A percentile compares a stretch with the other conserved stretches of the same genome.
phyloP scores from a whole-genome alignment of 2,113 vertebrate genomes.

The Cebus imitator region DNA sequence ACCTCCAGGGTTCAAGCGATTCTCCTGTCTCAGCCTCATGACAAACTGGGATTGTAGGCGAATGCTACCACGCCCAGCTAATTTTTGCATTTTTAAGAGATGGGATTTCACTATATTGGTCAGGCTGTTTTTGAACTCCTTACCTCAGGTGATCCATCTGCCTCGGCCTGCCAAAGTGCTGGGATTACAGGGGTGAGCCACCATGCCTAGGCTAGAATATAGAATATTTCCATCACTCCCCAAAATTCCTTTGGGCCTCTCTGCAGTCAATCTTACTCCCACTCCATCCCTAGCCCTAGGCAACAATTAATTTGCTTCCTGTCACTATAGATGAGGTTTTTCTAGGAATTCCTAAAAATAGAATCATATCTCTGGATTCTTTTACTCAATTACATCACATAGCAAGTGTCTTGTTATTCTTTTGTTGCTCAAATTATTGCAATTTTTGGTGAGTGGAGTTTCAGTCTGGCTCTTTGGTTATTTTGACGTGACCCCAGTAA shows the following conservation, averaged over 20 bases:
- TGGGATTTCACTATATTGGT: too few relatives aligned
- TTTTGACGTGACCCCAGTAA: neutral
- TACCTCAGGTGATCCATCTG: too few relatives aligned
- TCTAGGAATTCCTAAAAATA: neutral
- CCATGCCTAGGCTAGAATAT: neutral
- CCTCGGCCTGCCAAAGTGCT: too few relatives aligned
- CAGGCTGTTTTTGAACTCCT: too few relatives aligned
- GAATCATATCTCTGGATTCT: neutral
- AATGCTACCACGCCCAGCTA: too few relatives aligned
- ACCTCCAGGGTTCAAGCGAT: too few relatives aligned
- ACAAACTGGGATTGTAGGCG: too few relatives aligned
- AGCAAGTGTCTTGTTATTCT: neutral
- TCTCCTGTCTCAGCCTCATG: too few relatives aligned
- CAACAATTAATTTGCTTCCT: neutral
- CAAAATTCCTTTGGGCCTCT: neutral
- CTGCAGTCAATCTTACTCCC: neutral
- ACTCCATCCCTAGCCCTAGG: neutral
- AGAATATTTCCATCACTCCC: neutral
- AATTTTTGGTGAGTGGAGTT: neutral
- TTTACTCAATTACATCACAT: too few relatives aligned
- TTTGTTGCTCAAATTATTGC: neutral
- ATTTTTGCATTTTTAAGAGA: too few relatives aligned
- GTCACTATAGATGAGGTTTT: neutral
- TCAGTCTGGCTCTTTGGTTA: neutral
- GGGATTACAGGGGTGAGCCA: too few relatives aligned